Conservation (phyloP, 2,797 vertebrate genomes). For the Sebastes nivosus region DNA sequence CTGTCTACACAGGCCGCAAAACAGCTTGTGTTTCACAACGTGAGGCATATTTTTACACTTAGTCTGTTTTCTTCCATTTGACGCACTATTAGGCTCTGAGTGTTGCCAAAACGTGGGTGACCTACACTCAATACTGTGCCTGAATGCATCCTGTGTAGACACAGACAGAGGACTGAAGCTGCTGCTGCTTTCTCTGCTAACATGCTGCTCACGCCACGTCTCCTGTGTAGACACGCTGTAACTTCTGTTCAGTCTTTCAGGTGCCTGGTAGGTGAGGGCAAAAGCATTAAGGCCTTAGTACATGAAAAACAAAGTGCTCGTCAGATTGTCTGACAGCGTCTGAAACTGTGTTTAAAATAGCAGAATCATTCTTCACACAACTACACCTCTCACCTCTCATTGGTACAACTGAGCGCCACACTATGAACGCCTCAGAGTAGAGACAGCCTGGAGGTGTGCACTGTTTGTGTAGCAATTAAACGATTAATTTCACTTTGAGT, state of each 20-base stretch:
- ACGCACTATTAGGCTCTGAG: neutral
- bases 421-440: neutral
- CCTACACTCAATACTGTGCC: neutral
- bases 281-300: neutral
- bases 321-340: neutral
- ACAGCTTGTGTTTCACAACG: neutral
- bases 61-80: neutral
- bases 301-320: neutral
- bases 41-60: neutral
- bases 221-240: neutral
- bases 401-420: neutral
- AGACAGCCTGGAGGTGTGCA: neutral
- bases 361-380: neutral
- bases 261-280: neutral
- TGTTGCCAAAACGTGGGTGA: neutral
- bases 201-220: neutral
- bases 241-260: neutral
- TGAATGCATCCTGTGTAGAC: neutral
- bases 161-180: neutral
- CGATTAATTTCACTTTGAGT: neutral
- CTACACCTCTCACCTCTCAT: too few species aligned
- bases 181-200: neutral
- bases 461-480: neutral
- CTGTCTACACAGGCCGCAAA: neutral
- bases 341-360: neutral